Conservation (phyloP, 2,797 vertebrate genomes). For the Meda fulgida region DNA sequence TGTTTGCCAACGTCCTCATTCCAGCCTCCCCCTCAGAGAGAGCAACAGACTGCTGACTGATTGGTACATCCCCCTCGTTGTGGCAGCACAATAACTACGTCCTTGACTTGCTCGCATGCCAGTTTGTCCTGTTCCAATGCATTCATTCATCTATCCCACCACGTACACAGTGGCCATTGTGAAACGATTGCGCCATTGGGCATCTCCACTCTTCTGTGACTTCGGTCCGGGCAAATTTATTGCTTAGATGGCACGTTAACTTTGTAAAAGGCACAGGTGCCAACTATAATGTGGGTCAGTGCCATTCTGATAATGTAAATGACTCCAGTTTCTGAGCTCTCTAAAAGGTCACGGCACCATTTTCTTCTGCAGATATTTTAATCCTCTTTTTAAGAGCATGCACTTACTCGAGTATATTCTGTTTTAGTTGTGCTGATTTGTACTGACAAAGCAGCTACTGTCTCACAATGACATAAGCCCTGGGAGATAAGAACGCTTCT, state of each 20-base stretch:
- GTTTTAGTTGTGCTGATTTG: not conserved
- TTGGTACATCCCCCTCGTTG: constrained; percentile 29
- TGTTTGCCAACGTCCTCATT: constrained; percentile 33
- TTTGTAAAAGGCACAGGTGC: constrained; percentile 19
- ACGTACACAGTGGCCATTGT: constrained; percentile 28
- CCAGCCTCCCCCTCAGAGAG: constrained; percentile 39
- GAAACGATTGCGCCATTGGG: constrained; percentile 11
- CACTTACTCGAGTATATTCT: not conserved
- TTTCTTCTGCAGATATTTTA: not conserved
- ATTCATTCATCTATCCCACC: constrained; percentile 38
- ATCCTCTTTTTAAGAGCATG: not conserved
- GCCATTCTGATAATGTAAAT: constrained; percentile 16
- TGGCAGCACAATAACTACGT: constrained; percentile 25
- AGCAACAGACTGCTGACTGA: constrained; percentile 37
- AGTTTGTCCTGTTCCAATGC: constrained; percentile 45
- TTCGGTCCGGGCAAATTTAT: not conserved
- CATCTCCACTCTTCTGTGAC: constrained; percentile 14
- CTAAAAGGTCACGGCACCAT: not conserved
- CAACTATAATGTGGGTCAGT: constrained; percentile 28
- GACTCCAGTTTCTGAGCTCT: not conserved
- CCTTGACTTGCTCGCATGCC: constrained; percentile 20
- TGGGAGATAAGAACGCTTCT: not conserved
- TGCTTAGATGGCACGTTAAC: not conserved
- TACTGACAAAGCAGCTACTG: constrained; percentile 13
- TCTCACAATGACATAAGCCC: not conserved